A percentile compares a stretch with the other conserved stretches of the same genome.
These are phyloP conservation scores for Atherinomorus stipes DNA, from an alignment of 2,113 vertebrate genomes.

Conservation along the genomic window DNA sequence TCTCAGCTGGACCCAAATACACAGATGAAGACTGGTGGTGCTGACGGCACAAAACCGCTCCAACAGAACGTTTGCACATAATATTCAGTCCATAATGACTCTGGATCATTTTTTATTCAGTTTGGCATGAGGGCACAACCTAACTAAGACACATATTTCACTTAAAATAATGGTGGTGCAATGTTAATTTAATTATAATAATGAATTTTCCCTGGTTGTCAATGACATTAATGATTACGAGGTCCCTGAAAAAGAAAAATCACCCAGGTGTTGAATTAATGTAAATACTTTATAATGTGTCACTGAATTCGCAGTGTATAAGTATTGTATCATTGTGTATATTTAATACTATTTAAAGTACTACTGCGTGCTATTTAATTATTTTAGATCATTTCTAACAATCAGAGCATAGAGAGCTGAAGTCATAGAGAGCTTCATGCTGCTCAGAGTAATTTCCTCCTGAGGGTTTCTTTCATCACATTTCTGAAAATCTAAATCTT, in stretches of 20 bases:
- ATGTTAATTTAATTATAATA: not conserved
- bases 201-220: conserved; percentile 1
- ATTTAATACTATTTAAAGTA: conserved; percentile 50
- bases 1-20: conserved; percentile 22
- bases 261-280: conserved; percentile 10
- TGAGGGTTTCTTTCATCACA: not conserved
- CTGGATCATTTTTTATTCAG: not conserved
- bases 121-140: not conserved
- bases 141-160: not conserved
- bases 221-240: conserved; percentile 12
- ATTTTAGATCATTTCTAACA: conserved; percentile 15
- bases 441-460: not conserved
- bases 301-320: conserved; percentile 1
- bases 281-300: conserved; percentile 28
- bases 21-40: conserved; percentile 12
- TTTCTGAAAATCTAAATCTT: not conserved
- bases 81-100: not conserved
- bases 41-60: conserved; percentile 5
- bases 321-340: conserved; percentile 15
- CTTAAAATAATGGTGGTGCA: conserved; percentile 6
- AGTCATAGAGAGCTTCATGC: not conserved
- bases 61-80: not conserved
- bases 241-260: not conserved
- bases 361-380: conserved; percentile 23
- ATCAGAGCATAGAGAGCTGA: not conserved